These are phyloP conservation scores for Hirtodrosophila duncani DNA, from an alignment of 2,888 invertebrate species.

Conservation along the genomic window DNA sequence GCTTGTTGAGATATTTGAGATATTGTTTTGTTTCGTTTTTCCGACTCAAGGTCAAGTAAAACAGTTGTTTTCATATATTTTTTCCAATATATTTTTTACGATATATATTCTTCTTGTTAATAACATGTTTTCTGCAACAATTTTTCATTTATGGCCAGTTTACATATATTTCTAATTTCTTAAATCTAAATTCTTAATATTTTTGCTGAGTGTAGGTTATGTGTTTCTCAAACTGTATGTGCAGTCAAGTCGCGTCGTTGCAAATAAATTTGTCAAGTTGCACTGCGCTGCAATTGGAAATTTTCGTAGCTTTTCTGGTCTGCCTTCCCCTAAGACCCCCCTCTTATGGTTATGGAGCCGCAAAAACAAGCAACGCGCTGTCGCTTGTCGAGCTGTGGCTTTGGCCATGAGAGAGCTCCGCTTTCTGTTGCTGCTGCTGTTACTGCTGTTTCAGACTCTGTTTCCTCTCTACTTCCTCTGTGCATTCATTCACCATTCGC, in stretches of 20 bases:
- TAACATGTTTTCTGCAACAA: background rate
- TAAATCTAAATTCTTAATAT: no score
- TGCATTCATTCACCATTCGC: conserved; percentile 17
- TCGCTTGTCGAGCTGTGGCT: conserved; percentile 11
- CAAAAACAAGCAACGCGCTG: conserved; percentile 20
- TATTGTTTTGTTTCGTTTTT: no score
- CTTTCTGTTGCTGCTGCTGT: no score
- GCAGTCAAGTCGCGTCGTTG: conserved; percentile 57
- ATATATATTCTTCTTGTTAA: no score
- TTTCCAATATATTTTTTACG: no score
- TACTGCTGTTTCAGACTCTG: no score
- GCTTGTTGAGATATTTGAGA: no score
- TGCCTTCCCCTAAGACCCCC: background rate
- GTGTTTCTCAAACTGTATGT: conserved; percentile 33
- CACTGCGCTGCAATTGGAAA: conserved; percentile 47
- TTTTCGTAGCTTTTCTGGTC: conserved; percentile 34
- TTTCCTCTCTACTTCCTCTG: background rate
- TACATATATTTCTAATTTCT: no score
- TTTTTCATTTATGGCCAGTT: background rate
- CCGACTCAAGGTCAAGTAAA: no score
- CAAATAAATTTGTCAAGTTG: conserved; percentile 74
- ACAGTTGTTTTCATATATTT: no score
- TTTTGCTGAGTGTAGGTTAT: conserved; percentile 14
- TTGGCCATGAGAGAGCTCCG: background rate
- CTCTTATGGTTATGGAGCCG: conserved; percentile 14